Evolutionary conservation across 2,797 vertebrate species (phyloP).

Genomic region (Acipenser transmontanus): DNA sequence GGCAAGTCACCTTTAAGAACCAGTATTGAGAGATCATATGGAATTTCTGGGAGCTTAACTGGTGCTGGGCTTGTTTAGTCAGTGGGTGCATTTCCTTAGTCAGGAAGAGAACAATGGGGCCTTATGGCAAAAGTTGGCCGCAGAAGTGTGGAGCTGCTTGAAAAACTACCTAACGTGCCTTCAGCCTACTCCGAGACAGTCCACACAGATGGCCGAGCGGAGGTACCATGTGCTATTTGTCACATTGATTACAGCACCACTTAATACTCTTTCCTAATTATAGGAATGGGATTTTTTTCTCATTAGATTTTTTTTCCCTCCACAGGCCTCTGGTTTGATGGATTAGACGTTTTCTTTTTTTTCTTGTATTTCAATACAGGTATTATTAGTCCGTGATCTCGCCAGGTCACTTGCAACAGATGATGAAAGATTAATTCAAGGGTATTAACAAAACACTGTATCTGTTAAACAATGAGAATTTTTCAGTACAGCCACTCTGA

Average conservation of each 20-base stretch:
- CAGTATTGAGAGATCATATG: too few relatives aligned
- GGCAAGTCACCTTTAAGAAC: too few relatives aligned
- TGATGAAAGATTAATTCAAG: too few relatives aligned
- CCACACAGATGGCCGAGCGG: conserved; percentile 49
- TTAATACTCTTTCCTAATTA: conserved; percentile 28
- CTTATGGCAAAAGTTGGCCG: not conserved
- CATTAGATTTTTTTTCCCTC: not conserved
- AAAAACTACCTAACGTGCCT: conserved; percentile 28
- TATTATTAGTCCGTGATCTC: too few relatives aligned
- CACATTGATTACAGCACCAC: conserved; percentile 42
- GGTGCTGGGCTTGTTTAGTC: not conserved
- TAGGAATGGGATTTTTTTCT: not conserved
- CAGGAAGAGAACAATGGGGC: not conserved
- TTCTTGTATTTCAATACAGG: not conserved
- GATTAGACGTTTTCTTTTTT: not conserved
- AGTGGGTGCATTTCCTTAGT: not conserved
- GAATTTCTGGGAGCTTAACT: too few relatives aligned
- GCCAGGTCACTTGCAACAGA: too few relatives aligned
- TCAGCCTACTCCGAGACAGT: conserved; percentile 44
- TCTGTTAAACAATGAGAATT: too few relatives aligned
- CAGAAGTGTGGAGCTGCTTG: not conserved
- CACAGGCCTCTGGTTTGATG: not conserved
- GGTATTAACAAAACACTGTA: too few relatives aligned
- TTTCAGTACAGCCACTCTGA: too few relatives aligned
- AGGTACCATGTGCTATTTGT: conserved; percentile 50